A percentile compares a stretch with the other conserved stretches of the same genome.
Evolutionary conservation across 2,888 invertebrate species (phyloP).

Genomic region (Erynnis tages): DNA sequence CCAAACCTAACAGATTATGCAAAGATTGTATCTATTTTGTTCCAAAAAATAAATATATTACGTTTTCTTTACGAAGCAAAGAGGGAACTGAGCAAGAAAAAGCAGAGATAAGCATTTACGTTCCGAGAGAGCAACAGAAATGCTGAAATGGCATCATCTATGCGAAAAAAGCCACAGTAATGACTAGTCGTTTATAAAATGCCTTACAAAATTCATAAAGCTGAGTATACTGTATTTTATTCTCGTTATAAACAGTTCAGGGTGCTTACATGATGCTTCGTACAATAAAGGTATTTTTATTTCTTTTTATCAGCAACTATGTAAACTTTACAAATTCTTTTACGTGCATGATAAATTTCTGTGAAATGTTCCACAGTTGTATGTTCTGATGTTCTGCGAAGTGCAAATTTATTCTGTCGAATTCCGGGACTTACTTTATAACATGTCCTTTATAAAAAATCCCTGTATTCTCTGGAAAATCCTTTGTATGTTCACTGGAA

Average conservation of each 20-base stretch:
- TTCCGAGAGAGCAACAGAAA: slow-evolving; percentile 17
- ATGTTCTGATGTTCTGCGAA: no score
- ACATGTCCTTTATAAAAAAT: no score
- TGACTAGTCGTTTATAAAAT: slow-evolving; percentile 23
- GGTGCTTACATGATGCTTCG: no score
- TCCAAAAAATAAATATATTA: slow-evolving; percentile 18
- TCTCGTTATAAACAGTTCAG: slow-evolving; percentile 4
- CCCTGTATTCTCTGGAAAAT: no score
- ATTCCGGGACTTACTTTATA: no score
- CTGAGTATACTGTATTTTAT: slow-evolving; percentile 11
- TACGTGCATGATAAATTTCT: no score
- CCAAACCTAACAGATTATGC: slow-evolving; percentile 4
- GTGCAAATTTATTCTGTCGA: no score
- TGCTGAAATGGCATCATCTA: slow-evolving; percentile 22
- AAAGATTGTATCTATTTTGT: slow-evolving; percentile 32
- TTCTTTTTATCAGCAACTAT: no score
- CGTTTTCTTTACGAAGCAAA: slow-evolving; percentile 19
- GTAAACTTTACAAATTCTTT: no score
- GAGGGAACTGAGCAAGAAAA: slow-evolving; percentile 14
- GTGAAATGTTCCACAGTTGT: no score
- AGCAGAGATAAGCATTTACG: slow-evolving; percentile 18
- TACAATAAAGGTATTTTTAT: no score
- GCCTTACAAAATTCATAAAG: slow-evolving; percentile 22
- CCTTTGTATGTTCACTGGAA: no score
- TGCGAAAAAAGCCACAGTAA: slow-evolving; percentile 20